phyloP scores from a whole-genome alignment of 2,113 vertebrate genomes.

The Coturnix japonica region DNA sequence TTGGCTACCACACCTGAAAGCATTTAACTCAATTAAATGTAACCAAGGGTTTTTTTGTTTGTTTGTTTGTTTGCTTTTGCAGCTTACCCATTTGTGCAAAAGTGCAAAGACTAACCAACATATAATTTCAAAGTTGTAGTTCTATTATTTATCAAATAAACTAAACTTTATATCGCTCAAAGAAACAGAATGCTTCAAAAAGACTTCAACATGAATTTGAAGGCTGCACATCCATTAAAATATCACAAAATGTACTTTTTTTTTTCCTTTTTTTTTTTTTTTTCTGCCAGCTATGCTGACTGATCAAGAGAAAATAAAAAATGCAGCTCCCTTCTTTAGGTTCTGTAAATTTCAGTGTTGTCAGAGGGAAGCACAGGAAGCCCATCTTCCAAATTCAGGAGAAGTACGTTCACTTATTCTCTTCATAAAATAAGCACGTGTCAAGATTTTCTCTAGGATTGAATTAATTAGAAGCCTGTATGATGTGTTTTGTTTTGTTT shows the following conservation, averaged over 20 bases:
- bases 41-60: background rate
- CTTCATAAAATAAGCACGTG: background rate
- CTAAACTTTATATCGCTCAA: background rate
- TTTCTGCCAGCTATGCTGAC: background rate
- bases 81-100: background rate
- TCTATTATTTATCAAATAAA: background rate
- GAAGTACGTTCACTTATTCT: background rate
- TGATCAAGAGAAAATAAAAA: background rate
- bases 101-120: background rate
- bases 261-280: background rate
- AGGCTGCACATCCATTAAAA: background rate
- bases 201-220: background rate
- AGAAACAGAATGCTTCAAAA: background rate
- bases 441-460: background rate
- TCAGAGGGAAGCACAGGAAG: background rate
- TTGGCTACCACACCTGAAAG: background rate
- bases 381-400: background rate
- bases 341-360: background rate
- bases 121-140: background rate
- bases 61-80: background rate
- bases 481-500: background rate
- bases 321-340: background rate
- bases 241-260: background rate
- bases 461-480: background rate
- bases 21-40: background rate